Conservation (phyloP, 2,888 invertebrate species). For the Crioceris asparagi region DNA sequence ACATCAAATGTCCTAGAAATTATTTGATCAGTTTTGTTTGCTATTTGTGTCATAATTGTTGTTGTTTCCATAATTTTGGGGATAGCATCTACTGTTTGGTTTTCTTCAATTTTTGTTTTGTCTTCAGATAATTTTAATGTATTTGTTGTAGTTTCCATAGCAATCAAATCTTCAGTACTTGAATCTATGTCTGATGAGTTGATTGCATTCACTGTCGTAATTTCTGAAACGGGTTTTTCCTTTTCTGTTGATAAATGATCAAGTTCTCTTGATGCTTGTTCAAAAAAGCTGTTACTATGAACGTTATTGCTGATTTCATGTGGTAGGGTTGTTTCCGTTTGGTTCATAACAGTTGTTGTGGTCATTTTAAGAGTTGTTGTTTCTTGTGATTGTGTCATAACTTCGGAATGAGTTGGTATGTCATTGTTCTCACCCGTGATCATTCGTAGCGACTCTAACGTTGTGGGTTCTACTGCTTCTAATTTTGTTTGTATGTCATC, state of each 20-base stretch:
- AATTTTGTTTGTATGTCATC: neutral
- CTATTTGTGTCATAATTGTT: neutral
- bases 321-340: conserved; percentile 17
- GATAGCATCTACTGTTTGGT: neutral
- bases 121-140: conserved; percentile 15
- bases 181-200: neutral
- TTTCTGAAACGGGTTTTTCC: conserved; percentile 1
- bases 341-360: conserved; percentile 2
- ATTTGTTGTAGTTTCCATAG: conserved; percentile 34
- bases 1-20: neutral
- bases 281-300: conserved; percentile 30
- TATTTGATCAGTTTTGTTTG: neutral
- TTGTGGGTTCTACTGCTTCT: neutral
- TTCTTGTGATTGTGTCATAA: neutral
- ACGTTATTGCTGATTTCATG: conserved; percentile 32
- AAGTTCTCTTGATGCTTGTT: conserved; percentile 9
- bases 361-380: neutral
- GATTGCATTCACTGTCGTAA: neutral
- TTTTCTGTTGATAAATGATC: neutral
- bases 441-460: too few species aligned
- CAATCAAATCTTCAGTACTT: conserved; percentile 35
- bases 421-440: neutral
- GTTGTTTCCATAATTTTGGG: neutral
- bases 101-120: conserved; percentile 7
- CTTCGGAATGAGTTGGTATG: neutral